Base-by-base conservation (phyloP, 2,888 invertebrate genomes). In the Ormyrus thymus region DNA sequence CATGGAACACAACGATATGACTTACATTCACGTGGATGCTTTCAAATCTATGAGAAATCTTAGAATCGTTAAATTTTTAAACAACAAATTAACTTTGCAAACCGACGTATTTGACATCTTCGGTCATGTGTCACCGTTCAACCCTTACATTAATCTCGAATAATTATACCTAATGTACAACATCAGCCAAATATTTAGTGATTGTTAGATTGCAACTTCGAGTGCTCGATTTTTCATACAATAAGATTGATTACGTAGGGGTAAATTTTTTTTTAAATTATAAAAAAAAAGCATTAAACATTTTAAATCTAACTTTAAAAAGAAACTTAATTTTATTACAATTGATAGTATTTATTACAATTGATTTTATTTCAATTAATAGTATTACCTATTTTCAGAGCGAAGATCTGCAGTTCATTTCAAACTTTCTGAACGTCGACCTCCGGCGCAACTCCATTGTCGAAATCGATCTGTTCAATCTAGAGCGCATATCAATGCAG, bases 161-260 rank as follows among this genome's bases (percentile, higher is more conserved):
- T 89, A 91, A 74, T 89, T 95, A 46, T 92, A 94, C 85, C 87
- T 95, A 78, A 91, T 93, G 58, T 92, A 93, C 83, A 95, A 95
- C 59, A 92, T 95, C 50, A 90, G 91, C 76, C 86, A 89, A 6
- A 91, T 94, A 58, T 94, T 92, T 85, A 88, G 89, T 2, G 95
- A 95, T 84, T 15, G 91, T 92, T 71, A 82, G 89, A 0, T 69
- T 76, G 6, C 86, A 91, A 8, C 91, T 96, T 69, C 91, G 92
- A 61, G 90, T 90, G 15, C 89, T 97, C 62, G 94, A 95, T 87
- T 90, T 96, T 13, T 94, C 93, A 73, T 91, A 92, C 85, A 95
- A 95, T 85, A 89, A 92, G 11, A 92, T 97, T 65, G 84, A 88
- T 46, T 78, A 84, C 58, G 84, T 94, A 81, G 90, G 91, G 87